Base-by-base conservation (phyloP, 2,113 vertebrate species). In the Megaceryle torquata region DNA sequence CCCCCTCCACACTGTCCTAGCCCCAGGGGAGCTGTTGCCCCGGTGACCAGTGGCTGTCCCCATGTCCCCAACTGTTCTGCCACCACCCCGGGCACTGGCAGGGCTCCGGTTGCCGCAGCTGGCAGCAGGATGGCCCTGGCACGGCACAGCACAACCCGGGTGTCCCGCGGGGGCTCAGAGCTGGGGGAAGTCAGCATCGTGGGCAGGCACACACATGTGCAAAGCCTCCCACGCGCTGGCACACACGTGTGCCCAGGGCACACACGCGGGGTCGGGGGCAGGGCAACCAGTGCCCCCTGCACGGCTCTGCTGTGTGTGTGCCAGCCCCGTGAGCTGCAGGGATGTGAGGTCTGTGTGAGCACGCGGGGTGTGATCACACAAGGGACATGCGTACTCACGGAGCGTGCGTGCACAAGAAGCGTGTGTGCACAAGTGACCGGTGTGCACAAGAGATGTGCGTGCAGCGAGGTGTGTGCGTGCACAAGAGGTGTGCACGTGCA, bases 401-500 rank as follows among this genome's bases (percentile, higher is more conserved):
- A 28, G 5, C 3, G n/a, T 3, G 20, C 5, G 2, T 12, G 21
- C 37, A 26, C 1, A 0, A n/a, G 59, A n/a, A 28, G 5, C 3
- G n/a, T 3, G 20, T 6, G 2, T 12, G 21, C 37, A 26, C 1
- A 0, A n/a, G 59, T 12, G 28, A 4, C 0, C 13, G 10, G 33
- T 35, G 50, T 29, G 26, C 53, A 54, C 53, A 54, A 54, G 53
- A 54, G 53, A 15, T 56, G 53, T 29, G 54, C 6, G 5, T 29
- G 53, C 53, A 50, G 48, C 11, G 11, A 50, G 48, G 48, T 2
- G 48, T 50, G 48, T 18, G 44, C 17, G 44, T 44, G 44, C 59
- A 33, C 5, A 16, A 22, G 11, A 16, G 2, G 0, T 4, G 60
- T 18, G 44, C 18, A 19, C 11, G 2, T 8, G 56, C 80, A 19